These are phyloP conservation scores for Acleris emargana DNA, from an alignment of 2,888 invertebrate species.

Conservation along the genomic window DNA sequence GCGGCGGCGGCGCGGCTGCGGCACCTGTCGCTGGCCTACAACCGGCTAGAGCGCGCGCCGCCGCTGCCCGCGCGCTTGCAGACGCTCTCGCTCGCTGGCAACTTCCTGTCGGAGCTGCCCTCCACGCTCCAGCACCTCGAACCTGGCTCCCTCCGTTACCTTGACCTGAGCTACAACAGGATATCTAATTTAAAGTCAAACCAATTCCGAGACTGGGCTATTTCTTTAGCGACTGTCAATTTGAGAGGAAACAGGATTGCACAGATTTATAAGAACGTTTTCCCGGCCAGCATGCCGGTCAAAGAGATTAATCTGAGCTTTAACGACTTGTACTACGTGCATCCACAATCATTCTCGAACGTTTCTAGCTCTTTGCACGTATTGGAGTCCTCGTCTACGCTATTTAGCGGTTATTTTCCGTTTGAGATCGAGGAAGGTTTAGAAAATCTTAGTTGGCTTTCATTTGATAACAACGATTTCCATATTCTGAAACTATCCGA, in stretches of 20 bases:
- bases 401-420: constrained; percentile 91
- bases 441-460: constrained; percentile 90
- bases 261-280: constrained; percentile 87
- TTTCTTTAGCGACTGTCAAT: constrained; percentile 90
- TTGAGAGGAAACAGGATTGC: constrained; percentile 93
- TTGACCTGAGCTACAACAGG: constrained; percentile 94
- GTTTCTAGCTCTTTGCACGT: constrained; percentile 90
- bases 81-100: constrained; percentile 91
- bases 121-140: constrained; percentile 88
- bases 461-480: constrained; percentile 94
- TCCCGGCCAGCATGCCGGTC: constrained; percentile 89
- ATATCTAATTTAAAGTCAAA: constrained; percentile 90
- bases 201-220: constrained; percentile 91
- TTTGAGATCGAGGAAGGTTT: constrained; percentile 90
- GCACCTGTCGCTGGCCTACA: constrained; percentile 92
- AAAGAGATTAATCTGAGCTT: constrained; percentile 96
- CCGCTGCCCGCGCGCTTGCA: constrained; percentile 87
- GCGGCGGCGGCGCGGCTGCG: constrained; percentile 87
- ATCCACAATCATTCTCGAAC: constrained; percentile 91
- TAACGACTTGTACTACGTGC: constrained; percentile 93
- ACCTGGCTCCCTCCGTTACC: constrained; percentile 88
- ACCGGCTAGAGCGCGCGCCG: constrained; percentile 85
- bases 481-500: constrained; percentile 88
- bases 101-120: constrained; percentile 90
- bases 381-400: constrained; percentile 93